Conservation (phyloP, 2,113 vertebrate genomes). For the Ahaetulla prasina region DNA sequence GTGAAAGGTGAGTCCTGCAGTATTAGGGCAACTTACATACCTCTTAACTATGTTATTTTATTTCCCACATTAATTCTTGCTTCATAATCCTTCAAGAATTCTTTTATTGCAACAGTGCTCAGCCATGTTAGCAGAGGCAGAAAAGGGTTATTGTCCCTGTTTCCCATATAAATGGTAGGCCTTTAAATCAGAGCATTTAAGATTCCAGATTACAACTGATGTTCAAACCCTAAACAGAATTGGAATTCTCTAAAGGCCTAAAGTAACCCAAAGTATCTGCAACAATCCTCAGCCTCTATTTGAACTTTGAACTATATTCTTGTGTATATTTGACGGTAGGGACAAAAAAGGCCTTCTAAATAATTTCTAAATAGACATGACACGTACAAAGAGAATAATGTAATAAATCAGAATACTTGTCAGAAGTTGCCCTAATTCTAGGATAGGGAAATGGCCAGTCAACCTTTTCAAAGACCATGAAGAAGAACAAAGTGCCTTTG, state of each 20-base stretch:
- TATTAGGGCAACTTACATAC: slow-evolving; percentile 30
- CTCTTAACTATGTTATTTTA: neutral
- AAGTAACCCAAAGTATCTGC: neutral
- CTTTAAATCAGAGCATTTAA: slow-evolving; percentile 32
- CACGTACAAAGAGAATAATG: neutral
- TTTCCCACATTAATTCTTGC: neutral
- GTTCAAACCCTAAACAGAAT: neutral
- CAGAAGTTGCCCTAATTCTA: neutral
- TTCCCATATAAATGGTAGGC: slow-evolving; percentile 9
- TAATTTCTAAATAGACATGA: neutral
- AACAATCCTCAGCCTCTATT: neutral
- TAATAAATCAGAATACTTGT: neutral
- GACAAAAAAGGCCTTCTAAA: neutral
- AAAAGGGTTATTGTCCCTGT: slow-evolving; percentile 13
- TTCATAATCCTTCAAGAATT: neutral
- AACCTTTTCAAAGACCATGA: neutral
- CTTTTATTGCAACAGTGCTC: slow-evolving; percentile 37
- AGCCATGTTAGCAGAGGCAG: slow-evolving; percentile 20
- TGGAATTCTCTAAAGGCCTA: neutral
- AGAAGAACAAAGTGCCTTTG: neutral
- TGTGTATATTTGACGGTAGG: neutral
- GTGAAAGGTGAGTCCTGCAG: slow-evolving; percentile 15
- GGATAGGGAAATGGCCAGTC: neutral
- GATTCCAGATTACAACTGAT: neutral
- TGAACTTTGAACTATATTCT: neutral